phyloP scores from a whole-genome alignment of 1,140 invertebrate genomes.

The Drosophila sucinea region DNA sequence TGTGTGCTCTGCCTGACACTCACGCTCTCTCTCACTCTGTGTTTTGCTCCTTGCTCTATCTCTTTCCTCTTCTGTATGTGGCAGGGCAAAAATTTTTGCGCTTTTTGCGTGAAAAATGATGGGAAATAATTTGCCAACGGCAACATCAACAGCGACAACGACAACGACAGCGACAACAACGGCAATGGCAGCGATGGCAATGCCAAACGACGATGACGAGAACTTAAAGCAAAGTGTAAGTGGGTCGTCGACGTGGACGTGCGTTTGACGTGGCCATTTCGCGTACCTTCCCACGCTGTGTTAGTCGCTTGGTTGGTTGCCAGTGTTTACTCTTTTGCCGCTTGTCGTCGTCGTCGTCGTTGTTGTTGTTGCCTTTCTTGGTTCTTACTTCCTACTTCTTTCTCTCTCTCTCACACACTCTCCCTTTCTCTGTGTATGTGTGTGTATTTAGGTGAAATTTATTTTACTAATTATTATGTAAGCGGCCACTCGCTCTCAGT shows the following conservation, averaged over 20 bases:
- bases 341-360: constrained; percentile 23
- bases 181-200: constrained; percentile 16
- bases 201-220: constrained; percentile 41
- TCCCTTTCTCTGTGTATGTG: constrained; percentile 7
- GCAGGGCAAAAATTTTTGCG: constrained; percentile 55
- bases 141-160: constrained; percentile 12
- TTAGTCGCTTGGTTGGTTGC: constrained; percentile 21
- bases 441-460: constrained; percentile 78
- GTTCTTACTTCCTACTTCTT: no score
- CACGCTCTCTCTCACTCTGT: background rate
- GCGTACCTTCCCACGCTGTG: constrained; percentile 44
- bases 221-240: constrained; percentile 58
- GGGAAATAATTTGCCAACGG: constrained; percentile 71
- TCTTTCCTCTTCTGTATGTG: constrained; percentile 23
- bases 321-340: constrained; percentile 42
- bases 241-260: constrained; percentile 63
- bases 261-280: constrained; percentile 72
- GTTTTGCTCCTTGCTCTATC: background rate
- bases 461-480: constrained; percentile 81
- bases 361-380: background rate
- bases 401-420: background rate
- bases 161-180: background rate
- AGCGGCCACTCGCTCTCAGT: constrained; percentile 43
- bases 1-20: constrained; percentile 21
- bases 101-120: constrained; percentile 78